Evolutionary conservation across 1,140 invertebrate genomes (phyloP).

Genomic region (Paraescarpia echinospica): DNA sequence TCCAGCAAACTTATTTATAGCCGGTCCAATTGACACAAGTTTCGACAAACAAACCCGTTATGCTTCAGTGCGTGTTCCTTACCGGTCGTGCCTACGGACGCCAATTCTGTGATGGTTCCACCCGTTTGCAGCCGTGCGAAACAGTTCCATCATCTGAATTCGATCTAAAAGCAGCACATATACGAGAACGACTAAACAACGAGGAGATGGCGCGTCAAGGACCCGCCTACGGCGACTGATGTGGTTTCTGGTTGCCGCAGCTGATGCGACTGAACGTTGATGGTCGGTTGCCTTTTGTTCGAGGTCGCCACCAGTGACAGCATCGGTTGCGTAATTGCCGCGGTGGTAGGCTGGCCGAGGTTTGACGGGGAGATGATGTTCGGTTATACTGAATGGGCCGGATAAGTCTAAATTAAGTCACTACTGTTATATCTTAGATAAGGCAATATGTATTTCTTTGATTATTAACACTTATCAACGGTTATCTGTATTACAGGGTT

Average conservation of each 20-base stretch:
- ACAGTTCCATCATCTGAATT: not conserved
- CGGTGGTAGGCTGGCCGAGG: not conserved
- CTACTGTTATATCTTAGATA: too few relatives aligned
- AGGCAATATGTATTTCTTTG: too few relatives aligned
- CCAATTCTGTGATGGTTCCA: not conserved
- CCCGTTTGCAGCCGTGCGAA: not conserved
- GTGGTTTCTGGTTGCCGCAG: not conserved
- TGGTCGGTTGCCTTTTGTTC: not conserved
- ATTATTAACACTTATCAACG: too few relatives aligned
- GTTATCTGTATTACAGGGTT: too few relatives aligned
- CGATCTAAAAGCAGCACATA: not conserved
- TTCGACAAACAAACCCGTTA: not conserved
- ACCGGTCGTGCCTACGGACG: not conserved
- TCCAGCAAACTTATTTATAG: not conserved
- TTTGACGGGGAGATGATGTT: not conserved
- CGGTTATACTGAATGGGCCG: not conserved
- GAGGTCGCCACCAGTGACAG: not conserved
- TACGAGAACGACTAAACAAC: not conserved
- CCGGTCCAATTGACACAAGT: not conserved
- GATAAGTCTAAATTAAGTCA: not conserved
- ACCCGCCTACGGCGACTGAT: not conserved
- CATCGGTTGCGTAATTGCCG: not conserved
- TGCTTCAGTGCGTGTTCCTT: not conserved
- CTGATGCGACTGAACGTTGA: not conserved
- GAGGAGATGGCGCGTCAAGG: not conserved